Conservation (phyloP, 2,797 vertebrate species). For the Cyclura pinguis region DNA sequence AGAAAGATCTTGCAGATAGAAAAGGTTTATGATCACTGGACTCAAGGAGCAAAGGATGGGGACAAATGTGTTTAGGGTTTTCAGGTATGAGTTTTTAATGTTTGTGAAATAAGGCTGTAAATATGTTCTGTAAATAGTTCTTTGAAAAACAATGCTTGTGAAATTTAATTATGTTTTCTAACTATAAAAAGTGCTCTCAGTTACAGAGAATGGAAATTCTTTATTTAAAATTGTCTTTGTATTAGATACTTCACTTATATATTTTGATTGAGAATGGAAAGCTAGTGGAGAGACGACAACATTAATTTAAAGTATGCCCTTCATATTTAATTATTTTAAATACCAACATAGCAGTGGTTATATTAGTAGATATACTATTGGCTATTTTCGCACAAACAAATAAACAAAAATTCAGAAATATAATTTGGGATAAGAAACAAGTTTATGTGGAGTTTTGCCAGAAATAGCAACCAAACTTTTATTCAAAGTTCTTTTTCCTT, state of each 20-base stretch:
- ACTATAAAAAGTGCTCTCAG: background rate
- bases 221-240: background rate
- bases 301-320: conserved; percentile 20
- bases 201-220: background rate
- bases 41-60: background rate
- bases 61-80: background rate
- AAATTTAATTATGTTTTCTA: background rate
- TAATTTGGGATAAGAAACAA: conserved; percentile 9
- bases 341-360: conserved; percentile 5
- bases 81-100: background rate
- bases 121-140: background rate
- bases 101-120: background rate
- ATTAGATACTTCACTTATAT: conserved; percentile 10
- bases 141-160: background rate
- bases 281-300: conserved; percentile 13
- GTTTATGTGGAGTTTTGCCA: conserved; percentile 11
- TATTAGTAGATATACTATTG: background rate
- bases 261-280: conserved; percentile 22
- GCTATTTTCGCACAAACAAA: conserved; percentile 13
- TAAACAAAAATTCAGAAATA: conserved; percentile 13
- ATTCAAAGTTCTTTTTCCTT: background rate
- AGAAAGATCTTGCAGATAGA: background rate
- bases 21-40: background rate
- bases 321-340: conserved; percentile 28
- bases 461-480: background rate